Evolutionary conservation across 1,140 invertebrate genomes (phyloP).

Genomic region (Muscidifurax raptorellus): DNA sequence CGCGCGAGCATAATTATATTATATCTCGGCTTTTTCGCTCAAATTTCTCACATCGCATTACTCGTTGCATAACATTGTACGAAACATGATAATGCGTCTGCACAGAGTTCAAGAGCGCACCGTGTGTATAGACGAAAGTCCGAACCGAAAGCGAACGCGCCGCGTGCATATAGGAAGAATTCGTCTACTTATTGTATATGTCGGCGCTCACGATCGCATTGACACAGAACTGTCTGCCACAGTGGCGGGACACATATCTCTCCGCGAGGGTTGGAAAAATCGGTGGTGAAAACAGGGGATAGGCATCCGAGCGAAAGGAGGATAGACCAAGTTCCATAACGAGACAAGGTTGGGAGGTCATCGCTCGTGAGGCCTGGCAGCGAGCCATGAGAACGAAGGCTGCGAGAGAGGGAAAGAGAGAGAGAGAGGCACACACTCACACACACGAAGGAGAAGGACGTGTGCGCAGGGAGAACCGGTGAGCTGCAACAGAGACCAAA

Average conservation of each 20-base stretch:
- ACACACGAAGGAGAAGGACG: constrained; percentile 42
- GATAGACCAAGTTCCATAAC: constrained; percentile 57
- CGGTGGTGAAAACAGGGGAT: not conserved
- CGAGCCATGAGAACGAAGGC: constrained; percentile 21
- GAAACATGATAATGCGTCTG: too few species aligned
- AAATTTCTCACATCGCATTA: too few species aligned
- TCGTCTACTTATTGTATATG: too few species aligned
- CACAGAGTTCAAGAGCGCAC: not conserved
- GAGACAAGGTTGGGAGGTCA: constrained; percentile 64
- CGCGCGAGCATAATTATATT: not conserved
- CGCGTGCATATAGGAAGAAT: too few species aligned
- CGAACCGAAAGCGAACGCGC: too few species aligned
- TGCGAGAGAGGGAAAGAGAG: constrained; percentile 20
- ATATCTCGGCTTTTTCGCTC: not conserved
- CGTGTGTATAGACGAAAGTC: too few species aligned
- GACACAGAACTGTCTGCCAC: too few species aligned
- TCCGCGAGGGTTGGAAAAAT: not conserved
- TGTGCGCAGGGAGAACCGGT: constrained; percentile 47
- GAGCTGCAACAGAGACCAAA: constrained; percentile 45
- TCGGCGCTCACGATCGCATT: too few species aligned
- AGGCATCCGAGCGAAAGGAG: constrained; percentile 39
- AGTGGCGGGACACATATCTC: too few species aligned
- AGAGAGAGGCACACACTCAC: constrained; percentile 31
- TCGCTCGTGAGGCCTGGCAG: constrained; percentile 44
- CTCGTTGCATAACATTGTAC: too few species aligned